A percentile compares a stretch with the other conserved stretches of the same genome.
Conservation (phyloP, 2,113 vertebrate genomes). For the Nothocercus nigrocapillus region DNA sequence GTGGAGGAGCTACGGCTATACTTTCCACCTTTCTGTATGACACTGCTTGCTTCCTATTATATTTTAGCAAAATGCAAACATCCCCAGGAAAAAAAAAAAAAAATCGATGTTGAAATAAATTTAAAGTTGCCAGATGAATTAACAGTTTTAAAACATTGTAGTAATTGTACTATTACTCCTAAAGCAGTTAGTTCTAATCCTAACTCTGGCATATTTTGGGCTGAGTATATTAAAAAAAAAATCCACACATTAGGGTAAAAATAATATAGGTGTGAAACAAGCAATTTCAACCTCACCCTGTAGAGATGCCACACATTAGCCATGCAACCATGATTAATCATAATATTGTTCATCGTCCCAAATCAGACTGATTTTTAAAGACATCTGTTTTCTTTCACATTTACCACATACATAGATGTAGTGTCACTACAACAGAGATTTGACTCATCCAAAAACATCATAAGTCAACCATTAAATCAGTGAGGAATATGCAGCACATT, state of each 20-base stretch:
- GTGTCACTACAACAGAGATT: conserved; percentile 50
- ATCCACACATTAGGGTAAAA: not conserved
- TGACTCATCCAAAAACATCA: conserved; percentile 56
- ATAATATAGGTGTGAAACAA: not conserved
- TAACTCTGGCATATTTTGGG: not conserved
- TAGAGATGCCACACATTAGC: not conserved
- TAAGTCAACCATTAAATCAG: conserved; percentile 44
- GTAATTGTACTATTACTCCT: not conserved
- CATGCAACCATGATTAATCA: conserved; percentile 6
- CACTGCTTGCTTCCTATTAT: not conserved
- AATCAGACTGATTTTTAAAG: conserved; percentile 52
- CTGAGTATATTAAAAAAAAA: not conserved
- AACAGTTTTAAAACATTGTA: not conserved
- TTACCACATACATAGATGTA: conserved; percentile 59
- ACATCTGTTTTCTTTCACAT: conserved; percentile 65
- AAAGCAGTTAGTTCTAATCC: not conserved
- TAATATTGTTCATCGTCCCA: not conserved
- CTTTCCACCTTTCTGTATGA: not conserved
- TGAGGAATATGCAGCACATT: conserved; percentile 28
- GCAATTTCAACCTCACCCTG: not conserved
- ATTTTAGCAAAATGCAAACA: not conserved
- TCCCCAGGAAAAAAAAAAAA: not conserved
- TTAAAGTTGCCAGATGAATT: not conserved
- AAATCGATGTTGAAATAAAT: not conserved
- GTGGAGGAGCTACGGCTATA: not conserved